A percentile compares a stretch with the other conserved stretches of the same genome.
These are phyloP conservation scores for Copidosoma floridanum DNA, from an alignment of 1,140 invertebrate genomes.

Conservation along the genomic window DNA sequence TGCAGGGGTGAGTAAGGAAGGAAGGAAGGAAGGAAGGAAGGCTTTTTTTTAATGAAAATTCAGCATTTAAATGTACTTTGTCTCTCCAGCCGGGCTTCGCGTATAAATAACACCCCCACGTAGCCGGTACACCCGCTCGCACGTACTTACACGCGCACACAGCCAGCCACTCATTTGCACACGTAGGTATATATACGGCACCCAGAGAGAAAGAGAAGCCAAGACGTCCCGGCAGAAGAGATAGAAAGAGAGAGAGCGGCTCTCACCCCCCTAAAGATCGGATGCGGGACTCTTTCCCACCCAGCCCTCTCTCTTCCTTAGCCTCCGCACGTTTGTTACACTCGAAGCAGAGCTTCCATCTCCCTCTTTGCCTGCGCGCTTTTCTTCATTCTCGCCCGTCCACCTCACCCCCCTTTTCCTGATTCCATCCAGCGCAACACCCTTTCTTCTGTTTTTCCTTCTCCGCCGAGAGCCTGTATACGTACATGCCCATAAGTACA, in stretches of 20 bases:
- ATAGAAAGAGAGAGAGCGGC: constrained; percentile 22
- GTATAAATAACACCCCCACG: constrained; percentile 14
- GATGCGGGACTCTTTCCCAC: constrained; percentile 28
- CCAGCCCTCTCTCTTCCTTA: constrained; percentile 19
- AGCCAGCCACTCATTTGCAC: too few relatives aligned
- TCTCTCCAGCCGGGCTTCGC: neutral
- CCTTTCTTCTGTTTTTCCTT: constrained; percentile 31
- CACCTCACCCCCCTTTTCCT: constrained; percentile 11
- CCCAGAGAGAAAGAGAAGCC: neutral
- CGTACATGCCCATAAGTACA: too few relatives aligned
- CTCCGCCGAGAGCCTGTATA: constrained; percentile 22
- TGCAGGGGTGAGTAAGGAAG: too few relatives aligned
- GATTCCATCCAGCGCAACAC: constrained; percentile 27
- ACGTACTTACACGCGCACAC: neutral
- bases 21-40: too few relatives aligned
- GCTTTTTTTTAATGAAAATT: constrained; percentile 15
- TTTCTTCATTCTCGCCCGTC: constrained; percentile 28
- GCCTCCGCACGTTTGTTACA: constrained; percentile 21
- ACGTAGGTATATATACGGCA: neutral
- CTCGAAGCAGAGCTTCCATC: constrained; percentile 11
- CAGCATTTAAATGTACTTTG: constrained; percentile 21
- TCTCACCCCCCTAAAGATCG: constrained; percentile 36
- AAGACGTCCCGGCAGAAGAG: constrained; percentile 4
- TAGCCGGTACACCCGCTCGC: neutral
- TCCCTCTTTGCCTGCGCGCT: constrained; percentile 25